Evolutionary conservation across 2,888 invertebrate genomes (phyloP).

Genomic region (Brenthis ino): DNA sequence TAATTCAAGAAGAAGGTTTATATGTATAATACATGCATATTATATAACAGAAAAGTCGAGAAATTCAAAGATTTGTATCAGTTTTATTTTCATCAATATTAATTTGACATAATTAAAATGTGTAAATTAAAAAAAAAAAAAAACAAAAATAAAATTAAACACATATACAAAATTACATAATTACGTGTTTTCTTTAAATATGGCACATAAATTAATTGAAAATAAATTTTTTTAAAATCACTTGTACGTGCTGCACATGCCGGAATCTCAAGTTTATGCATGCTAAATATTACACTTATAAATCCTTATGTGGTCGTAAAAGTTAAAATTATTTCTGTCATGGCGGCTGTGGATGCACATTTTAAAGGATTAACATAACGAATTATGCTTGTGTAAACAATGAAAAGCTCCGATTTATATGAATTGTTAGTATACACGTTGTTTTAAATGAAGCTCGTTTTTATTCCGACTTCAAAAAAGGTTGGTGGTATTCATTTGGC

Average conservation of each 20-base stretch:
- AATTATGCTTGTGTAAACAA: constrained; percentile 28
- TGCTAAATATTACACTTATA: constrained; percentile 27
- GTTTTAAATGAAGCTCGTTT: not conserved
- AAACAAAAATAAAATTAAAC: no score
- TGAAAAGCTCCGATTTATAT: constrained; percentile 1
- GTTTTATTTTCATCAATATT: no score
- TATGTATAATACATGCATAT: no score
- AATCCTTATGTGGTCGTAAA: constrained; percentile 34
- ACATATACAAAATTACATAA: no score
- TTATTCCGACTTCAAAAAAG: not conserved
- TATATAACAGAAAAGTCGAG: no score
- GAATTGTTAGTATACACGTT: not conserved
- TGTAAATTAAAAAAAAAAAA: no score
- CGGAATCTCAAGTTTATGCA: constrained; percentile 33
- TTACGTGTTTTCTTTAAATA: no score
- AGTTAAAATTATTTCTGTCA: constrained; percentile 36
- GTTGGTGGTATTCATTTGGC: no score
- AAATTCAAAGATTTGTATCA: no score
- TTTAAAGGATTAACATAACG: constrained; percentile 34
- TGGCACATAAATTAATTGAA: not conserved
- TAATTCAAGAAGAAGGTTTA: no score
- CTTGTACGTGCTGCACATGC: constrained; percentile 41
- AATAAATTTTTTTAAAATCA: constrained; percentile 11
- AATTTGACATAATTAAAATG: no score
- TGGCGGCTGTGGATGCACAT: constrained; percentile 11